Evolutionary conservation across 2,113 vertebrate species (phyloP), one percentile per base, ranked within the genome.

Genomic region (Syngnathus typhle): DNA sequence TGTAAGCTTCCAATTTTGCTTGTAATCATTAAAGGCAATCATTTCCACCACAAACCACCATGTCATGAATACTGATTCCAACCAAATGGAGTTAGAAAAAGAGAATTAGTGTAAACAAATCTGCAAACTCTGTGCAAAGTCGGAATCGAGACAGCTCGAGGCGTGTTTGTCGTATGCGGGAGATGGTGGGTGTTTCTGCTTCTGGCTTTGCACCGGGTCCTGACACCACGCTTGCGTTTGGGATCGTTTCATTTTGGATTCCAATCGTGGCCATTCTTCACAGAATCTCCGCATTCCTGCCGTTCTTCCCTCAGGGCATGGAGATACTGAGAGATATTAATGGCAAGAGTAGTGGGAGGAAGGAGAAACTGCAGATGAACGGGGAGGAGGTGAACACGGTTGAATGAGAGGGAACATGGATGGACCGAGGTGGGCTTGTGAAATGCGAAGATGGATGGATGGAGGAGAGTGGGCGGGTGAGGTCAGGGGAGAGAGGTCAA

Each of bases 331-430:
- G 67, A 73, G 70, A 68, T 71, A 69, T 77, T 77, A 77, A 80
- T 75, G 72, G 73, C 77, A 64, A 78, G 75, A 80, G 69, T n/a
- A 60, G 79, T 84, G 68, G 82, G 80, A 85, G 74, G 71, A 72
- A 56, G 67, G 69, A 56, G 58, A 55, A 49, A 16, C 15, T 65
- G 80, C 75, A 82, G 70, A 70, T 46, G 56, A 43, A 51, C n/a
- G 5, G 9, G 7, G 49, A 10, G 5, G 52, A 51, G 73, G 54
- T 10, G 43, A 47, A 60, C 19, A 12, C n/a, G 60, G 39, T 36
- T 3, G 44, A 73, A 70, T 38, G 68, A 64, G 72, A 23, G 21
- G 0, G 67, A 55, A 56, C 65, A 67, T 62, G 67, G 62, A 62
- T 60, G 65, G 60, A 60, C 49, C 68, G 55, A 70, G 81, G 72